Percentiles rank a stretch among this genome's conserved stretches.
phyloP scores from a whole-genome alignment of 2,113 vertebrate genomes.

The Tachuris rubrigastra region DNA sequence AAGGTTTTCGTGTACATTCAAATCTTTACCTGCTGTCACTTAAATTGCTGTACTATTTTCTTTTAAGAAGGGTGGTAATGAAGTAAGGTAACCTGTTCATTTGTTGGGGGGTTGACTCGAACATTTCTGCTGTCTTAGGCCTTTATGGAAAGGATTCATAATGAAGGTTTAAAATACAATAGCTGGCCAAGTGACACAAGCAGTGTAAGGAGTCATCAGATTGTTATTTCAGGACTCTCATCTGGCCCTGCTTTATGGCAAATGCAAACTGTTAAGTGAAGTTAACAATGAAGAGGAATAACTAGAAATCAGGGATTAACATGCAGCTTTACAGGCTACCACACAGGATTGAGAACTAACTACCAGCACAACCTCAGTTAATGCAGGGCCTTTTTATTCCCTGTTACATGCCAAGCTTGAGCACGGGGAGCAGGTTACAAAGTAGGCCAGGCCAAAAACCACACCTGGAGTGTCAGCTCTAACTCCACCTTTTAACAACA shows the following conservation, averaged over 20 bases:
- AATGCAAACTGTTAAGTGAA: neutral
- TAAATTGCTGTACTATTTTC: neutral
- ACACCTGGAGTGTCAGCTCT: neutral
- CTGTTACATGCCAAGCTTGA: neutral
- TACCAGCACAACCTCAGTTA: neutral
- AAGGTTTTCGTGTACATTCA: neutral
- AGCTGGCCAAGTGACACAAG: neutral
- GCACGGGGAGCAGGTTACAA: neutral
- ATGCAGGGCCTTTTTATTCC: neutral
- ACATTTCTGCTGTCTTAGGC: neutral
- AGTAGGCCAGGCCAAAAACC: neutral
- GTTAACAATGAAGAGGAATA: neutral
- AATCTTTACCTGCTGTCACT: neutral
- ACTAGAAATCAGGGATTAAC: neutral
- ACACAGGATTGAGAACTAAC: neutral
- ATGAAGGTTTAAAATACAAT: neutral
- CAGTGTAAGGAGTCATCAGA: neutral
- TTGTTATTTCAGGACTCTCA: neutral
- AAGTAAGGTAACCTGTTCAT: neutral
- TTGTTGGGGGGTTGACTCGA: neutral
- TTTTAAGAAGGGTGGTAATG: neutral
- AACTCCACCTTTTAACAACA: neutral
- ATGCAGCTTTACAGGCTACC: neutral
- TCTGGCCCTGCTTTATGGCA: neutral
- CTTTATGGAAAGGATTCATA: neutral